Evolutionary conservation across 2,888 invertebrate genomes (phyloP), one percentile per base, ranked within the genome.

Genomic region (Synanthedon tipuliformis): DNA sequence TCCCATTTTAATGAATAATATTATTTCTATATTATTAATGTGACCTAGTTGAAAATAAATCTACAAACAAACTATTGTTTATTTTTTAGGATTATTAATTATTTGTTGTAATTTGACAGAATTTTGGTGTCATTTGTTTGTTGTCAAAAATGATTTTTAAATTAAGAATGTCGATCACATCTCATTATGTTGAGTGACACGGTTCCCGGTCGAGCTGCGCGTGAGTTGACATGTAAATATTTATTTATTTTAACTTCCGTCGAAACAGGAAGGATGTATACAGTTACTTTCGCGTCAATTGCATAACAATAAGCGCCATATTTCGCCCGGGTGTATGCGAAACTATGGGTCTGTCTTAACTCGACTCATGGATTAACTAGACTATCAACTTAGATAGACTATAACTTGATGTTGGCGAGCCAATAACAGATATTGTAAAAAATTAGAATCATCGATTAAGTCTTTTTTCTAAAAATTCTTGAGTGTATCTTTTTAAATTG

Each of bases 271-370:
- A 76, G 73, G 66, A 65, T 63, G 64, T 65, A 61, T 60, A 75
- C 75, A 73, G 77, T 77, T 77, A 76, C 65, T 67, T 74, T 73
- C 71, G 72, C 73, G 73, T 63, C 68, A 63, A 63, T 72, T 74
- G 76, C 73, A 77, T 77, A 68, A 73, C 66, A 75, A 76, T 66
- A 54, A 50, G 53, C 60, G 64, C 56, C 58, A 66, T 67, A 56
- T 62, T 57, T 55, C 56, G 61, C 58, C 56, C 62, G 52, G 45
- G 53, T 34, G 16, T 40, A 23, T 48, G 45, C 45, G 45, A 45
- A 45, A 13, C n/a, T 45, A 13, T 13, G 15, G 45, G 10, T n/a
- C 15, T n/a, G 11, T 45, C 45, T 15, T 15, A 45, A 45, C 45
- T 45, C 45, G 45, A 45, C 45, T 13, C 15, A 45, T 13, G 23